Percentiles rank a stretch among this genome's conserved stretches.
Conservation (phyloP, 2,797 vertebrate genomes). For the Semotilus atromaculatus region DNA sequence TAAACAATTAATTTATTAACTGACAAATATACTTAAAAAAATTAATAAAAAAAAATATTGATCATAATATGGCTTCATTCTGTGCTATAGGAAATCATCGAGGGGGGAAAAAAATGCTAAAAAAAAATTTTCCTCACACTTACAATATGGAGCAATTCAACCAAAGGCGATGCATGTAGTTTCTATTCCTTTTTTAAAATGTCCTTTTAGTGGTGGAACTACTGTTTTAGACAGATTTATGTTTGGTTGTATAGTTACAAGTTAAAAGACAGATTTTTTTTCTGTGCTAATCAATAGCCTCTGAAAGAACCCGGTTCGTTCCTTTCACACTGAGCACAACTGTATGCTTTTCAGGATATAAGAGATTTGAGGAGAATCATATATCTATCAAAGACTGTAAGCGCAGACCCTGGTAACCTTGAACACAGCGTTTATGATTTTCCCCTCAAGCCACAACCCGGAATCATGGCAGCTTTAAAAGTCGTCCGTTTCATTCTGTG, state of each 20-base stretch:
- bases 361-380: neutral
- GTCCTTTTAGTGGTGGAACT: neutral
- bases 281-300: neutral
- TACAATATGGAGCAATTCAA: neutral
- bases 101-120: too few relatives aligned
- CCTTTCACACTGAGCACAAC: neutral
- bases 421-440: neutral
- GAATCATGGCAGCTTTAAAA: slow-evolving; percentile 1
- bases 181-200: neutral
- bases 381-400: neutral
- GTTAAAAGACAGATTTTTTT: neutral
- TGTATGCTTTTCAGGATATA: neutral
- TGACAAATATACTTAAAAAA: neutral
- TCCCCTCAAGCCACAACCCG: slow-evolving; percentile 1
- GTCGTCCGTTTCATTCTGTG: neutral
- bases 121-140: too few relatives aligned
- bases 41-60: too few relatives aligned
- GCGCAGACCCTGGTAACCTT: neutral
- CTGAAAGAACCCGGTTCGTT: neutral
- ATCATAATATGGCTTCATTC: too few relatives aligned
- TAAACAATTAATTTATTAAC: neutral
- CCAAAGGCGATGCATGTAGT: neutral
- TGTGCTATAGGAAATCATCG: too few relatives aligned
- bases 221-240: neutral
- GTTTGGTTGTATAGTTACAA: neutral